These are phyloP conservation scores for Coranthus polyacanthus DNA, from an alignment of 2,797 vertebrate species.

Conservation along the genomic window DNA sequence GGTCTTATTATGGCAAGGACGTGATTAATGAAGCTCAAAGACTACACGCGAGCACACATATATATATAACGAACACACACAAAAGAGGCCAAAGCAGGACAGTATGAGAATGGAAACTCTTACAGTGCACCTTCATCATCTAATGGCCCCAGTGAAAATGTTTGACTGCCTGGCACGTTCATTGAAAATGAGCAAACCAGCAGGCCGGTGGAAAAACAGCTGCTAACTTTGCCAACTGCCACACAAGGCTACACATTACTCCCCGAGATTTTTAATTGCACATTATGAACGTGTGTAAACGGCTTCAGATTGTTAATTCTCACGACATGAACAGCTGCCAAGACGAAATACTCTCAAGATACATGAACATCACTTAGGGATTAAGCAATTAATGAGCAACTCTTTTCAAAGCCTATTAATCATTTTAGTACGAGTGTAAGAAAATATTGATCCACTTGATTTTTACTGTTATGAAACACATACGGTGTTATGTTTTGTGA, in stretches of 20 bases:
- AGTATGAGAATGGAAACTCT: constrained; percentile 79
- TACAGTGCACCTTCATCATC: constrained; percentile 73
- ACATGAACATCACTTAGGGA: neutral
- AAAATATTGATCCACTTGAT: no score
- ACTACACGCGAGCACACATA: constrained; percentile 15
- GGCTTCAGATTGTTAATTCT: constrained; percentile 46
- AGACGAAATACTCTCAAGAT: neutral
- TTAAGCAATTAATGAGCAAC: neutral
- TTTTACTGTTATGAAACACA: no score
- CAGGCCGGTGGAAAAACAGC: constrained; percentile 62
- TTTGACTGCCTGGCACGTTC: constrained; percentile 67
- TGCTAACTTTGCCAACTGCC: constrained; percentile 41
- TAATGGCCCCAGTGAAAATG: constrained; percentile 68
- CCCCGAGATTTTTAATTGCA: constrained; percentile 48
- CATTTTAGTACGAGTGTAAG: no score
- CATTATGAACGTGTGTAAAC: constrained; percentile 44
- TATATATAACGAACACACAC: constrained; percentile 6
- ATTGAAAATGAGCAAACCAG: constrained; percentile 69
- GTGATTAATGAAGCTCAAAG: constrained; percentile 65
- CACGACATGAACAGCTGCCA: neutral
- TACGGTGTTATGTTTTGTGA: no score
- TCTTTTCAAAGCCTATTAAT: no score
- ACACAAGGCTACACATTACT: constrained; percentile 50
- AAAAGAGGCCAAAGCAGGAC: constrained; percentile 47
- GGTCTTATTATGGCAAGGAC: constrained; percentile 53